A percentile compares a stretch with the other conserved stretches of the same genome.
phyloP scores from a whole-genome alignment of 1,140 invertebrate genomes.

The Oscheius sp. region DNA sequence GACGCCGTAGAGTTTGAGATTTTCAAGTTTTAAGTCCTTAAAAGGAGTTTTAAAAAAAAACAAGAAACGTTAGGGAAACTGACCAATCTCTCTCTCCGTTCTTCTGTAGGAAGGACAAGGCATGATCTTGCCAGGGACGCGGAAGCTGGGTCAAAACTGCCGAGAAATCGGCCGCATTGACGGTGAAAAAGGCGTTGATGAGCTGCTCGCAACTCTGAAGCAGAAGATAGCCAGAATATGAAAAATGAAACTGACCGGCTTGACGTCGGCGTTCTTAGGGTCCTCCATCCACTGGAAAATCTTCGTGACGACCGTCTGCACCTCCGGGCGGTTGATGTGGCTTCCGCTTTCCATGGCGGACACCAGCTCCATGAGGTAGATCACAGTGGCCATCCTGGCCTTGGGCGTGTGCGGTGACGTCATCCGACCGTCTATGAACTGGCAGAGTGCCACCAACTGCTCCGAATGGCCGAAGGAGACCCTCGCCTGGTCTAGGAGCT shows the following conservation, averaged over 20 bases:
- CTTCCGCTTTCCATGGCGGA: not conserved
- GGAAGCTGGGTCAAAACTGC: not conserved
- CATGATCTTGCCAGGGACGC: too few species aligned
- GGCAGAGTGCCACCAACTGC: not conserved
- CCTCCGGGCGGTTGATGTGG: not conserved
- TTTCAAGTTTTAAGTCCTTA: too few species aligned
- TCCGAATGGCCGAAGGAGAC: not conserved
- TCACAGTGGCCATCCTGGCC: not conserved
- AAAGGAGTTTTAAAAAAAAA: too few species aligned
- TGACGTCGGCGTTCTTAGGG: not conserved
- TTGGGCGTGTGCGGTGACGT: not conserved
- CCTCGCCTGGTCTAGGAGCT: too few species aligned
- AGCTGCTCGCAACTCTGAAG: not conserved
- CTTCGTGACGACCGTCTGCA: not conserved
- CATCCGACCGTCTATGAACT: not conserved
- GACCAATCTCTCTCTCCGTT: too few species aligned
- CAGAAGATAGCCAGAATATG: not conserved
- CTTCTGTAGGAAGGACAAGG: too few species aligned
- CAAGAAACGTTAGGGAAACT: too few species aligned
- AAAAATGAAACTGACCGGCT: not conserved
- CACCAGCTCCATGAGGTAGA: not conserved
- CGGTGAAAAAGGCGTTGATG: not conserved
- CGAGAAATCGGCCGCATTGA: not conserved
- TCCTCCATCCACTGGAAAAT: not conserved
- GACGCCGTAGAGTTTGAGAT: too few species aligned